Evolutionary conservation across 2,888 invertebrate species (phyloP).

Genomic region (Chrysolina oricalcia): DNA sequence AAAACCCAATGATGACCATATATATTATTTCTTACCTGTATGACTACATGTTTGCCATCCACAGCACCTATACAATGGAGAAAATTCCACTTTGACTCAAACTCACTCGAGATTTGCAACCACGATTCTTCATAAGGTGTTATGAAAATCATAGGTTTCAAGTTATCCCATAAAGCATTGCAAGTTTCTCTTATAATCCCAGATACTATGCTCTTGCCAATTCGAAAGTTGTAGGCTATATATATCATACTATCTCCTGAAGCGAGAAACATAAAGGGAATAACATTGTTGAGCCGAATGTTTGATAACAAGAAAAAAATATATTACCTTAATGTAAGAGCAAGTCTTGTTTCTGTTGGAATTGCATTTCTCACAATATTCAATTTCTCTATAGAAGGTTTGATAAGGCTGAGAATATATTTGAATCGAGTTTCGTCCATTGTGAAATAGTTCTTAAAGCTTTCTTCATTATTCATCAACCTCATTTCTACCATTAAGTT

Average conservation of each 20-base stretch:
- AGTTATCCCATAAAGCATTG: slow-evolving; percentile 27
- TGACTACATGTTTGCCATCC: background rate
- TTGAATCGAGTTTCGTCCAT: too few species aligned
- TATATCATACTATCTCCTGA: slow-evolving; percentile 29
- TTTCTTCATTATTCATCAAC: too few species aligned
- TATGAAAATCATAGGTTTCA: background rate
- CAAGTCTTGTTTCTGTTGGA: slow-evolving; percentile 15
- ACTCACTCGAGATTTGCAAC: slow-evolving; percentile 2
- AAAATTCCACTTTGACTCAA: slow-evolving; percentile 9
- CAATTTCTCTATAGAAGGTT: too few species aligned
- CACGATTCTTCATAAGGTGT: slow-evolving; percentile 6
- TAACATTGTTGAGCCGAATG: background rate
- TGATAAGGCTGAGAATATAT: too few species aligned
- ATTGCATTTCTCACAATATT: background rate
- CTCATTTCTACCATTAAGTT: too few species aligned
- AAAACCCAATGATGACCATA: background rate
- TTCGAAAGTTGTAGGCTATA: slow-evolving; percentile 23
- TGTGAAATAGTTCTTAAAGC: too few species aligned
- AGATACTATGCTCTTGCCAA: slow-evolving; percentile 30
- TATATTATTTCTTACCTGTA: slow-evolving; percentile 2
- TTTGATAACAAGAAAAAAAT: background rate
- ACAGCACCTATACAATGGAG: slow-evolving; percentile 1
- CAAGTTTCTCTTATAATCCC: slow-evolving; percentile 36
- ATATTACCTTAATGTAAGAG: slow-evolving; percentile 7
- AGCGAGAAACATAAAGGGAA: slow-evolving; percentile 15